Evolutionary conservation across 2,113 vertebrate species (phyloP).

Genomic region (Macquaria australasica): DNA sequence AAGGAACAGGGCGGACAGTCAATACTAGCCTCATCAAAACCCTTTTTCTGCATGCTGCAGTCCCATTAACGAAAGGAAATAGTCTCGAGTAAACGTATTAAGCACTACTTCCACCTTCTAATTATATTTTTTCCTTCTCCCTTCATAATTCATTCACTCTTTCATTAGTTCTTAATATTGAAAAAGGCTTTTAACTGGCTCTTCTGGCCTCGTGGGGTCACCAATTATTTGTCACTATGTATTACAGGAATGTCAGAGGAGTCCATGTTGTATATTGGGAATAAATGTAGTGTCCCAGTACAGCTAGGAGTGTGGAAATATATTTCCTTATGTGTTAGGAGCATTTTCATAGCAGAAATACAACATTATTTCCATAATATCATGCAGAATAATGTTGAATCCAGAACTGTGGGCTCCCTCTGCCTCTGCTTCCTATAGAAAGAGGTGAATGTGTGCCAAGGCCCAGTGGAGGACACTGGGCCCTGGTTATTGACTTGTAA

Average conservation of each 20-base stretch:
- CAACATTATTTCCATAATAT: conserved; percentile 24
- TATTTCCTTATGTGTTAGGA: not conserved
- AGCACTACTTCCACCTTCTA: conserved; percentile 73
- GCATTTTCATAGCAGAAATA: conserved; percentile 22
- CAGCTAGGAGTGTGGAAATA: not conserved
- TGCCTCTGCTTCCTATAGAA: conserved; percentile 49
- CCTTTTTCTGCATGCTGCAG: conserved; percentile 45
- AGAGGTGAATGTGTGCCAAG: conserved; percentile 71
- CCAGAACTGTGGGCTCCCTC: not conserved
- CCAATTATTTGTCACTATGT: conserved; percentile 69
- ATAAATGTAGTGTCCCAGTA: conserved; percentile 12
- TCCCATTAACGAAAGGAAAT: conserved; percentile 81
- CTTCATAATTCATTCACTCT: conserved; percentile 76
- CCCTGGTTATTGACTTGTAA: conserved; percentile 84
- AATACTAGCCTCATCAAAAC: conserved; percentile 76
- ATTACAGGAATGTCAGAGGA: conserved; percentile 54
- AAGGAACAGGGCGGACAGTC: conserved; percentile 69
- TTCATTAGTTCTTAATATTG: conserved; percentile 76
- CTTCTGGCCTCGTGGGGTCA: conserved; percentile 56
- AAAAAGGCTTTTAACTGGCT: conserved; percentile 67
- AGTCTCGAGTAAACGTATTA: conserved; percentile 80
- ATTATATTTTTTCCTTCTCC: conserved; percentile 66
- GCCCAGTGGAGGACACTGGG: conserved; percentile 73
- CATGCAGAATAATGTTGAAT: conserved; percentile 24
- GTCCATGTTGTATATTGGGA: conserved; percentile 19